Evolutionary conservation across 1,140 invertebrate species (phyloP).

Genomic region (Zophobas atratus): DNA sequence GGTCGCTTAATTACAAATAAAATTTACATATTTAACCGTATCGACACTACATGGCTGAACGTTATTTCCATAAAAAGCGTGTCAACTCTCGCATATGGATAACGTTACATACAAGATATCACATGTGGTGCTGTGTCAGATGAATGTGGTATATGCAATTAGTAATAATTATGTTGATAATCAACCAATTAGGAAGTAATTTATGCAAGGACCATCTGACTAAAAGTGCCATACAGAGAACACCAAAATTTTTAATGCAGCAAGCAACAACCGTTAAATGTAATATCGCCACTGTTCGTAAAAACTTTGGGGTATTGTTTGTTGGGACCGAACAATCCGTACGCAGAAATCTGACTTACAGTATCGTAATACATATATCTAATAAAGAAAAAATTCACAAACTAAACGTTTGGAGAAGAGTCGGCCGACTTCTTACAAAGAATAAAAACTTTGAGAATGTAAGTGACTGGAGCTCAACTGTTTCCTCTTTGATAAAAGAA

Average conservation of each 20-base stretch:
- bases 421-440: not conserved
- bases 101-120: not conserved
- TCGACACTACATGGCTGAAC: not conserved
- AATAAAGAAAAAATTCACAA: not conserved
- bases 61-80: not conserved
- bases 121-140: not conserved
- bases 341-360: too few species aligned
- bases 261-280: not conserved
- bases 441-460: not conserved
- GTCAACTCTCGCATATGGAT: too few species aligned
- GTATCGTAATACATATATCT: not conserved
- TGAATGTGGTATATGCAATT: not conserved
- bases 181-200: not conserved
- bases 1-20: not conserved
- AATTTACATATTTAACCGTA: slow-evolving; percentile 4
- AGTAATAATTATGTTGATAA: not conserved
- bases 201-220: not conserved
- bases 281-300: too few species aligned
- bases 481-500: slow-evolving; percentile 9
- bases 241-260: slow-evolving; percentile 2
- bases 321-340: not conserved
- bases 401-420: too few species aligned
- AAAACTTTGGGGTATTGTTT: not conserved
- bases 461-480: not conserved
- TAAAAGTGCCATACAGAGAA: not conserved